phyloP scores from a whole-genome alignment of 2,888 invertebrate genomes.

The Theristus sp. region DNA sequence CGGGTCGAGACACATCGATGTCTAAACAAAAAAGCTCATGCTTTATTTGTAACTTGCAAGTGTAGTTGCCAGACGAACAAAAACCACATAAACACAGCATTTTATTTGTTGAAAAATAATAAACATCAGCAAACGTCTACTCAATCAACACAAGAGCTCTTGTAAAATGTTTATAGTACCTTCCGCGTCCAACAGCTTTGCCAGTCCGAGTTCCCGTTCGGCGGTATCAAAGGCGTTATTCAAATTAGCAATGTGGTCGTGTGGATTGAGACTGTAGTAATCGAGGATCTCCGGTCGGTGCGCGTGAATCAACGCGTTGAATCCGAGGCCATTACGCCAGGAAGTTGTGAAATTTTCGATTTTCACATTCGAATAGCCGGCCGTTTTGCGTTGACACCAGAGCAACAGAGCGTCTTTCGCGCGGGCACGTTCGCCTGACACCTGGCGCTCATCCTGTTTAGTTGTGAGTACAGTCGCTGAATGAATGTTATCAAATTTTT shows the following conservation, averaged over 20 bases:
- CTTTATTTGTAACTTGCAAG: too few species aligned
- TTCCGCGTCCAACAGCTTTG: constrained; percentile 78
- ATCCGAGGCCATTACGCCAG: constrained; percentile 88
- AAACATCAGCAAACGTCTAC: background rate
- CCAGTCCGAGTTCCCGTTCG: constrained; percentile 74
- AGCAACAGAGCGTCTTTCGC: constrained; percentile 92
- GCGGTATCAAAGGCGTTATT: constrained; percentile 95
- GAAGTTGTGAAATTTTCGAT: constrained; percentile 47
- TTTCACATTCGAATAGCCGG: constrained; percentile 50
- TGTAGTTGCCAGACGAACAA: too few species aligned
- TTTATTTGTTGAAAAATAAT: background rate
- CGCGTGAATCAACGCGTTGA: constrained; percentile 93
- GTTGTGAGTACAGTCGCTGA: too few species aligned
- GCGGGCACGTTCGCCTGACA: constrained; percentile 53
- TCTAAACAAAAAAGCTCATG: constrained; percentile 38
- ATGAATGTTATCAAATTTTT: too few species aligned
- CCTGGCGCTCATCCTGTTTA: constrained; percentile 51
- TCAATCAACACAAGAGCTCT: background rate
- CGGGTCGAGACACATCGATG: constrained; percentile 76
- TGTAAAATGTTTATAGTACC: constrained; percentile 33
- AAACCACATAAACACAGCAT: too few species aligned
- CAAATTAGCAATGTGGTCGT: constrained; percentile 75
- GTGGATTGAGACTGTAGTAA: constrained; percentile 47
- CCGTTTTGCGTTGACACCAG: constrained; percentile 96
- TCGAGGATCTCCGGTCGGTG: constrained; percentile 73